Base-by-base conservation (phyloP, 2,113 vertebrate genomes). In the Vireo altiloquus region DNA sequence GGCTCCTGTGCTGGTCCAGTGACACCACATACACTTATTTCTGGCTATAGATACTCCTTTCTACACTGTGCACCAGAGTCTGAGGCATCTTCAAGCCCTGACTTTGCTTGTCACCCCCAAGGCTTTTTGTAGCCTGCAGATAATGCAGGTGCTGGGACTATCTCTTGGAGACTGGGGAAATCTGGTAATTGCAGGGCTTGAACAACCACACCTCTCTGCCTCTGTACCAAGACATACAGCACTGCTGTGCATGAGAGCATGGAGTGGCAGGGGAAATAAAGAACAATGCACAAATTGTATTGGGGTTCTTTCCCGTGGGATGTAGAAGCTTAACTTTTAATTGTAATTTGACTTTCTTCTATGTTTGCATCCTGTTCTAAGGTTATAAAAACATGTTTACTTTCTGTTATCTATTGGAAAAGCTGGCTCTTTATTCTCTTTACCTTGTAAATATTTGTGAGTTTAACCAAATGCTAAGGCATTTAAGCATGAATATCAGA, bases 361-460 rank as follows among this genome's bases (percentile, higher is more conserved):
- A 77, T 97, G 71, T 95, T 94, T 96, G 68, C 68, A 89, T 95
- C 82, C 89, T 94, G 94, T 81, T 93, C 80, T 70, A 25, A 70
- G 53, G 56, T 81, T 83, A 47, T n/a, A 90, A 93, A 82, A 77
- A 35, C 35, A 28, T 88, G 53, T 89, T 96, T 96, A 63, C 82
- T 75, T 92, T 93, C 88, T 66, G 72, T 81, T 83, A 95, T 61
- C 47, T 82, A 77, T 77, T 72, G 19, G 12, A 42, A 96, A 79
- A 92, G 12, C 40, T 81, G 30, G 11, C 21, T 70, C 13, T 23
- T 21, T 76, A 65, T 40, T 80, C 39, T 66, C 53, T 95, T 89
- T 82, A 53, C 59, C 27, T 64, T 88, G 82, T 61, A 92, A 96
- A 96, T 94, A 95, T 90, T 90, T 94, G 82, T 68, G 57, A 69